These are phyloP conservation scores for Gymnocheta viridis DNA, from an alignment of 2,888 invertebrate genomes.

Conservation along the genomic window DNA sequence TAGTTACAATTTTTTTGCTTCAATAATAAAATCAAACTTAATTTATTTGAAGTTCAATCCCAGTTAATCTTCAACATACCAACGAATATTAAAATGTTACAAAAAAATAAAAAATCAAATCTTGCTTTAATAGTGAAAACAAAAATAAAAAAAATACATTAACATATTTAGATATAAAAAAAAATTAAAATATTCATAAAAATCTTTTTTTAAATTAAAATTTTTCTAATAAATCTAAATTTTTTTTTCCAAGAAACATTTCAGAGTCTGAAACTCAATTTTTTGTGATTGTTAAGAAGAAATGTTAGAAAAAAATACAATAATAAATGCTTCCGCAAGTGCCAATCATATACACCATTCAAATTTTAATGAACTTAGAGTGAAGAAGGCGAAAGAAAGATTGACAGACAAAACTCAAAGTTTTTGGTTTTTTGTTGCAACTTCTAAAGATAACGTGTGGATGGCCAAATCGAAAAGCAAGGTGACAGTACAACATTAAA, in stretches of 20 bases:
- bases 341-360: conserved; percentile 62
- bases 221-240: no score
- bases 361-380: conserved; percentile 56
- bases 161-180: background rate
- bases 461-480: conserved; percentile 51
- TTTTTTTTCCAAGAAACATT: background rate
- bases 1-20: background rate
- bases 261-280: background rate
- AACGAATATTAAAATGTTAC: background rate
- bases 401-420: conserved; percentile 31
- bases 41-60: background rate
- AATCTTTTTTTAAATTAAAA: conserved; percentile 6
- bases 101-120: background rate
- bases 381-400: conserved; percentile 30
- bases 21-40: background rate
- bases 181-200: conserved; percentile 6
- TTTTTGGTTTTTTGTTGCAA: background rate
- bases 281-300: background rate
- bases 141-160: background rate
- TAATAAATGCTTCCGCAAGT: conserved; percentile 63
- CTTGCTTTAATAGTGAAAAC: background rate
- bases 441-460: conserved; percentile 35
- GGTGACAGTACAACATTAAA: conserved; percentile 56
- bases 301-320: conserved; percentile 13
- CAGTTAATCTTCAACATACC: background rate